Evolutionary conservation across 2,797 vertebrate species (phyloP).

Genomic region (Pagetopsis macropterus): DNA sequence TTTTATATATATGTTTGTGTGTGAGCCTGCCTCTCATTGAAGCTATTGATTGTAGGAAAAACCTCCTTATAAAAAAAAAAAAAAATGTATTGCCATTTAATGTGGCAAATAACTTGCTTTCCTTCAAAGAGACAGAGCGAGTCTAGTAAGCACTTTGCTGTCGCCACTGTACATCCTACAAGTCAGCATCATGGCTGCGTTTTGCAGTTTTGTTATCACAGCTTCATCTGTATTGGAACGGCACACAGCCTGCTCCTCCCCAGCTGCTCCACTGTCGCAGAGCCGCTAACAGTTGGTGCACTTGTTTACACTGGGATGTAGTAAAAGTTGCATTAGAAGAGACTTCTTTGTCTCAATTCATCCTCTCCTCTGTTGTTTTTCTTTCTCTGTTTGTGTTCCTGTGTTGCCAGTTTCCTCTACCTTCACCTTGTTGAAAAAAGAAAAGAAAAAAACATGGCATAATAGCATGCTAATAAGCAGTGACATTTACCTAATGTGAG

Average conservation of each 20-base stretch:
- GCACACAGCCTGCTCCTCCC: constrained; percentile 27
- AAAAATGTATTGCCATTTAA: neutral
- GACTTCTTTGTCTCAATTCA: constrained; percentile 9
- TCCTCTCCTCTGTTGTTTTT: neutral
- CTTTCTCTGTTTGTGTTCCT: neutral
- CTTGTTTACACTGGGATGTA: constrained; percentile 48
- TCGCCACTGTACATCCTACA: constrained; percentile 22
- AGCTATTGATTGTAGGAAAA: constrained; percentile 48
- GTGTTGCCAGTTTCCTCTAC: neutral
- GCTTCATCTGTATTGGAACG: constrained; percentile 35
- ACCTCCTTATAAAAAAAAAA: constrained; percentile 36
- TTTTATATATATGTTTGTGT: constrained; percentile 13
- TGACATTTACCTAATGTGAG: constrained; percentile 78
- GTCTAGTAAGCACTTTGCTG: neutral
- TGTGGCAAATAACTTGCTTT: neutral
- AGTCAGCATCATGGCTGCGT: constrained; percentile 32
- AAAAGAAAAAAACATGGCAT: constrained; percentile 35
- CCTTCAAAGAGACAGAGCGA: neutral
- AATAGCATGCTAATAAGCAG: constrained; percentile 68
- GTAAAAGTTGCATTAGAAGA: constrained; percentile 48
- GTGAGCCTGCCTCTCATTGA: constrained; percentile 37
- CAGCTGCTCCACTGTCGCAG: constrained; percentile 45
- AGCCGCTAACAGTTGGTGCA: constrained; percentile 51
- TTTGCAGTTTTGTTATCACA: constrained; percentile 43
- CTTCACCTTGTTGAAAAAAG: constrained; percentile 32